A percentile compares a stretch with the other conserved stretches of the same genome.
Evolutionary conservation across 2,888 invertebrate genomes (phyloP).

Genomic region (Athetis lepigone): DNA sequence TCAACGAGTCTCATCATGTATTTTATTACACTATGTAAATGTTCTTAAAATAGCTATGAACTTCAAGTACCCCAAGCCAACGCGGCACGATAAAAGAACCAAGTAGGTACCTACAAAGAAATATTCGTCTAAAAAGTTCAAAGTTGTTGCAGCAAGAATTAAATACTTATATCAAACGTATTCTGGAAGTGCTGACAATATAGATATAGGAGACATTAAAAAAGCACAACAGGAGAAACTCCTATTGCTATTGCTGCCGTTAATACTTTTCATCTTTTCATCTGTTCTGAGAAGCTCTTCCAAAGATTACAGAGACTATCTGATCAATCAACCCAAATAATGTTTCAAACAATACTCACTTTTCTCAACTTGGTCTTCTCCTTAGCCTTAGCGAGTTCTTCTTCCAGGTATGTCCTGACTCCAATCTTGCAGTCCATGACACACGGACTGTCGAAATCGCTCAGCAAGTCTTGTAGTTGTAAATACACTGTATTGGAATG

Average conservation of each 20-base stretch:
- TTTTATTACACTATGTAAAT: slow-evolving; percentile 20
- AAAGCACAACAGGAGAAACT: too few relatives aligned
- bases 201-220: too few relatives aligned
- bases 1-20: slow-evolving; percentile 7
- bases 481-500: slow-evolving; percentile 91
- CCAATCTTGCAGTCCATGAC: slow-evolving; percentile 99
- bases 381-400: slow-evolving; percentile 98
- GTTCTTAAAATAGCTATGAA: slow-evolving; percentile 6
- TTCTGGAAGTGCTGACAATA: too few relatives aligned
- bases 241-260: too few relatives aligned
- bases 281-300: too few relatives aligned
- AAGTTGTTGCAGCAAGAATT: too few relatives aligned
- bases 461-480: slow-evolving; percentile 97
- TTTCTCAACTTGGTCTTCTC: slow-evolving; percentile 97
- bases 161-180: too few relatives aligned
- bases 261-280: too few relatives aligned
- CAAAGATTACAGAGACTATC: not conserved
- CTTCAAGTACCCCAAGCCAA: not conserved
- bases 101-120: too few relatives aligned
- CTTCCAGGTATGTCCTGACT: slow-evolving; percentile 98
- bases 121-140: not conserved
- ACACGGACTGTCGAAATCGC: slow-evolving; percentile 97
- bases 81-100: too few relatives aligned
- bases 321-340: not conserved
- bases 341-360: slow-evolving; percentile 85